These are phyloP conservation scores for Notamacropus eugenii DNA, from an alignment of 2,797 vertebrate genomes.

Conservation along the genomic window DNA sequence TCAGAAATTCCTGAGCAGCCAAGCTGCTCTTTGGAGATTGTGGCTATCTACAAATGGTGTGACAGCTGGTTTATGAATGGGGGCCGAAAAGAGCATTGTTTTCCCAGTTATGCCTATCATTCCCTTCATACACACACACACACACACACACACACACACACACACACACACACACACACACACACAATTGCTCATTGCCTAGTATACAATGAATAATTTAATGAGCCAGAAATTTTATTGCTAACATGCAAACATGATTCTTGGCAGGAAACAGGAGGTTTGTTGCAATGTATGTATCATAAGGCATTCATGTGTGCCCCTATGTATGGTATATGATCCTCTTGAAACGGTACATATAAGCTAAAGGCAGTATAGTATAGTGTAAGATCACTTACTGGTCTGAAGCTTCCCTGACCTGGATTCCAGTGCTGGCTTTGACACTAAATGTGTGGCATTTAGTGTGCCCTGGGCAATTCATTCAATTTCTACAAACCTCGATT, in stretches of 20 bases:
- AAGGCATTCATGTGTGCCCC: background rate
- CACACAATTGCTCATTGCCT: conserved; percentile 30
- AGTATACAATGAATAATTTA: conserved; percentile 67
- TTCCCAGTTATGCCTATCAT: conserved; percentile 50
- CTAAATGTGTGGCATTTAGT: background rate
- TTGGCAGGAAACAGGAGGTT: conserved; percentile 13
- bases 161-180: background rate
- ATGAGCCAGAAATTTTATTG: conserved; percentile 45
- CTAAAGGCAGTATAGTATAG: background rate
- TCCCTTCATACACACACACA: background rate
- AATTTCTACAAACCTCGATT: background rate
- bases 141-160: background rate
- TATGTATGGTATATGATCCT: background rate
- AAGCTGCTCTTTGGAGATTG: background rate
- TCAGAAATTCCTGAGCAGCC: background rate
- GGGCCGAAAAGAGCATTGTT: conserved; percentile 58
- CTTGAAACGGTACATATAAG: background rate
- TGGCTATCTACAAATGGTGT: conserved; percentile 62
- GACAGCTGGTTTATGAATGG: conserved; percentile 62
- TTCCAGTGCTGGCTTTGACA: background rate
- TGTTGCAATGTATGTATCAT: background rate
- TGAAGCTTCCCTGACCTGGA: background rate
- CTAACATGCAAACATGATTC: background rate
- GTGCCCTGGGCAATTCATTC: background rate
- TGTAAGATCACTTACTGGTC: background rate